These are phyloP conservation scores for Mantis religiosa DNA, from an alignment of 2,888 invertebrate species.

Conservation along the genomic window DNA sequence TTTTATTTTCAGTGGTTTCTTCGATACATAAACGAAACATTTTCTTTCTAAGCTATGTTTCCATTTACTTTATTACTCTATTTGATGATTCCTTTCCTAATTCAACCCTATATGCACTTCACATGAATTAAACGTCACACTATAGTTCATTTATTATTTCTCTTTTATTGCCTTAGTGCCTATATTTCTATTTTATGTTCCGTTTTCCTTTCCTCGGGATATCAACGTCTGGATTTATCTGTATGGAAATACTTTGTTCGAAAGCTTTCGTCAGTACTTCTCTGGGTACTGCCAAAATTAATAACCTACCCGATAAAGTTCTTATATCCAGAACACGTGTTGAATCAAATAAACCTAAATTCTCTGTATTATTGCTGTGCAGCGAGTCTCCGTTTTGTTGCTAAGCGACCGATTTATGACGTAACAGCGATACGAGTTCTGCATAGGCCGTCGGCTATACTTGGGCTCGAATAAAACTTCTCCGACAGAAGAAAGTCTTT, in stretches of 20 bases:
- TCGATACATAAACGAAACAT: too few species aligned
- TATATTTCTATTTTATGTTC: not conserved
- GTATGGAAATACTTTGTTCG: not conserved
- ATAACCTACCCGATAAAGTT: not conserved
- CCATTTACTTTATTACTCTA: too few species aligned
- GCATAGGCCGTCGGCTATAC: too few species aligned
- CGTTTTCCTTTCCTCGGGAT: not conserved
- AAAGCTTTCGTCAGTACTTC: not conserved
- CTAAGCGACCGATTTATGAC: not conserved
- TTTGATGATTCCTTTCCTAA: too few species aligned
- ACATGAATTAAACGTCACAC: too few species aligned
- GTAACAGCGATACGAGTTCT: not conserved
- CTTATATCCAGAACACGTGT: not conserved
- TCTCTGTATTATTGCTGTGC: not conserved
- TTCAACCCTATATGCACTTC: too few species aligned
- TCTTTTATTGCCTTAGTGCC: too few species aligned
- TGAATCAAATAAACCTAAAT: not conserved
- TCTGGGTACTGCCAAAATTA: not conserved
- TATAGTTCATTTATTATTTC: too few species aligned
- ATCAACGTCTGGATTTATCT: not conserved
- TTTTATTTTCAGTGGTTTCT: too few species aligned
- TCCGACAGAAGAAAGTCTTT: too few species aligned
- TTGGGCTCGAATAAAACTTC: too few species aligned
- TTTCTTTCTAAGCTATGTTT: too few species aligned
- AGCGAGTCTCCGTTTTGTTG: not conserved